Conservation (phyloP, 2,113 vertebrate genomes). For the Plestiodon gilberti region DNA sequence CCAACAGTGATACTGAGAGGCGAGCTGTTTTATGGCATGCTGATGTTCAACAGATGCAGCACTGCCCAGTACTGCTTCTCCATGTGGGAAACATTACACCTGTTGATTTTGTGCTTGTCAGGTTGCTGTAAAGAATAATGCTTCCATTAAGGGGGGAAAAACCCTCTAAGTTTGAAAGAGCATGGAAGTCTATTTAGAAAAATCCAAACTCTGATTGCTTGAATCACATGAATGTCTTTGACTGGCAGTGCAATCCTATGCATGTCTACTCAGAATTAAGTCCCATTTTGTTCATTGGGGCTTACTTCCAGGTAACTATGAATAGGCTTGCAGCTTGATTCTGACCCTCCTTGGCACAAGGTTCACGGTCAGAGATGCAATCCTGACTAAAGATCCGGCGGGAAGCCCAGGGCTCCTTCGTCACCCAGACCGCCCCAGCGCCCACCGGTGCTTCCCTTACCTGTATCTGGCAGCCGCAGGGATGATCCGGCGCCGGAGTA, state of each 20-base stretch:
- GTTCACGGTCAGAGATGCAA: background rate
- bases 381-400: too few species aligned
- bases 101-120: background rate
- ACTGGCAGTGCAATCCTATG: too few species aligned
- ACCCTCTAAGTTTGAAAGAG: background rate
- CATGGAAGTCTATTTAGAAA: background rate
- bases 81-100: background rate
- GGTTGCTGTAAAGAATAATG: background rate
- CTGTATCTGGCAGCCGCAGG: too few species aligned
- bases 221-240: background rate
- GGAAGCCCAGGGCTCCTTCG: too few species aligned
- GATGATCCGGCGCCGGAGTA: too few species aligned
- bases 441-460: too few species aligned
- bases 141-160: background rate
- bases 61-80: background rate
- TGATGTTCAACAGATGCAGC: background rate
- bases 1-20: background rate
- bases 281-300: too few species aligned
- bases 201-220: background rate
- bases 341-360: background rate
- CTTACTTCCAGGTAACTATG: too few species aligned
- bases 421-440: too few species aligned
- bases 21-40: too few species aligned
- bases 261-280: too few species aligned
- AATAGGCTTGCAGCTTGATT: too few species aligned